A percentile compares a stretch with the other conserved stretches of the same genome.
Conservation (phyloP, 2,113 vertebrate genomes). For the Brienomyrus longianalis region DNA sequence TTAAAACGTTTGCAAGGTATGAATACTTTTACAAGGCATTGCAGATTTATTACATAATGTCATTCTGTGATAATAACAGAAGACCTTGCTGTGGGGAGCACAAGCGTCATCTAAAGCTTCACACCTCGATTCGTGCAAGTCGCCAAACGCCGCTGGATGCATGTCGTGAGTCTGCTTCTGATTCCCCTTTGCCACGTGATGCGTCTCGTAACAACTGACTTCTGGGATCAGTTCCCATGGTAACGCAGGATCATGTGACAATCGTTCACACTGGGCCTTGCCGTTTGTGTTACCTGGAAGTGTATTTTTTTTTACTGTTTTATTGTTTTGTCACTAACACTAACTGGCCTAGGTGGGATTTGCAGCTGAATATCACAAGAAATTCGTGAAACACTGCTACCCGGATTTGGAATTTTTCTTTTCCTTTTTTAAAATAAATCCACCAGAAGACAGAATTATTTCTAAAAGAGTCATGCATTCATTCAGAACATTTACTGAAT, state of each 20-base stretch:
- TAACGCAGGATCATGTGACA: slow-evolving; percentile 67
- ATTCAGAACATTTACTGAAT: background rate
- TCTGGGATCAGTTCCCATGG: slow-evolving; percentile 70
- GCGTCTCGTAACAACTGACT: slow-evolving; percentile 56
- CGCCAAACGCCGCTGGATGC: slow-evolving; percentile 14
- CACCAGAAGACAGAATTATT: background rate
- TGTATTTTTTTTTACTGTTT: background rate
- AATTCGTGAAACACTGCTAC: background rate
- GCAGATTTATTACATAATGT: background rate
- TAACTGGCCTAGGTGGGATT: background rate
- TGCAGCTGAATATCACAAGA: background rate
- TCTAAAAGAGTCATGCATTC: background rate
- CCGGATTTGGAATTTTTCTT: background rate
- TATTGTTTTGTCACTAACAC: background rate
- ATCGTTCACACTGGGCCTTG: slow-evolving; percentile 39
- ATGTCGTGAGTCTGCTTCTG: slow-evolving; percentile 50
- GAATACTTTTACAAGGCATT: background rate
- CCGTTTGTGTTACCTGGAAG: background rate
- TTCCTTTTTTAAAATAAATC: background rate
- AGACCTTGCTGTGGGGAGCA: background rate
- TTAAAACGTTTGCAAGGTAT: background rate
- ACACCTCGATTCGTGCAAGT: background rate
- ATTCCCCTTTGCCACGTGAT: slow-evolving; percentile 64
- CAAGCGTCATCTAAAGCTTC: background rate
- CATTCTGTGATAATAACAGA: background rate